These are phyloP conservation scores for Aricia agestis DNA, from an alignment of 1,140 invertebrate genomes.

Conservation along the genomic window DNA sequence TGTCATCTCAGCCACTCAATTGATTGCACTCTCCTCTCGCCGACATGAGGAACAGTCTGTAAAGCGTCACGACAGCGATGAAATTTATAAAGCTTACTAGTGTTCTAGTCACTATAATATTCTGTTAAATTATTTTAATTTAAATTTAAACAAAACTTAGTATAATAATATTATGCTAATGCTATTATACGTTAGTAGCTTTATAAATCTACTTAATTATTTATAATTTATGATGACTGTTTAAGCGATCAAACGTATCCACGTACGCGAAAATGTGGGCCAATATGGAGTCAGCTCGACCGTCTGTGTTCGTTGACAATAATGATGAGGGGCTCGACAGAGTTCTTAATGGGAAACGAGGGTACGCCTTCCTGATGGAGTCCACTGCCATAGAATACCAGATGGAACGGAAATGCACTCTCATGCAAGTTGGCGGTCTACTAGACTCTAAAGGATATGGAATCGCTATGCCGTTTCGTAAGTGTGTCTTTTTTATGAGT, in stretches of 20 bases:
- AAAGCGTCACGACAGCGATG: too few species aligned
- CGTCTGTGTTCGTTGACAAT: conserved; percentile 86
- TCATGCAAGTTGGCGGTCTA: conserved; percentile 85
- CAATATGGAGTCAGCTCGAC: conserved; percentile 88
- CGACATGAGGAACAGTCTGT: too few species aligned
- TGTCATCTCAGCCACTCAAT: too few species aligned
- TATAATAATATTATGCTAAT: too few species aligned
- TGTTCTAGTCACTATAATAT: too few species aligned
- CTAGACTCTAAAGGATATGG: conserved; percentile 91
- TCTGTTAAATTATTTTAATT: too few species aligned
- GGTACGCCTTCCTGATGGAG: conserved; percentile 92
- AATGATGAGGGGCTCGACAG: conserved; percentile 91
- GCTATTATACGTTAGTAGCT: too few species aligned
- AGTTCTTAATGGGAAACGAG: conserved; percentile 80
- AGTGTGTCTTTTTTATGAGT: conserved; percentile 46
- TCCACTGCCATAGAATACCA: conserved; percentile 88
- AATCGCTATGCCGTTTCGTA: conserved; percentile 85
- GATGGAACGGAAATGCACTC: conserved; percentile 84
- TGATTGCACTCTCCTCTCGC: too few species aligned
- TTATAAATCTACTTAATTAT: too few species aligned
- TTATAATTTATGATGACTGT: not conserved
- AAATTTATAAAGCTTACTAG: too few species aligned
- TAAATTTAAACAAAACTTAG: too few species aligned
- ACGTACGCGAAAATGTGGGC: conserved; percentile 85
- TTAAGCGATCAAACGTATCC: conserved; percentile 82